Conservation (phyloP, 2,888 invertebrate species). For the Drosophila barbarae region DNA sequence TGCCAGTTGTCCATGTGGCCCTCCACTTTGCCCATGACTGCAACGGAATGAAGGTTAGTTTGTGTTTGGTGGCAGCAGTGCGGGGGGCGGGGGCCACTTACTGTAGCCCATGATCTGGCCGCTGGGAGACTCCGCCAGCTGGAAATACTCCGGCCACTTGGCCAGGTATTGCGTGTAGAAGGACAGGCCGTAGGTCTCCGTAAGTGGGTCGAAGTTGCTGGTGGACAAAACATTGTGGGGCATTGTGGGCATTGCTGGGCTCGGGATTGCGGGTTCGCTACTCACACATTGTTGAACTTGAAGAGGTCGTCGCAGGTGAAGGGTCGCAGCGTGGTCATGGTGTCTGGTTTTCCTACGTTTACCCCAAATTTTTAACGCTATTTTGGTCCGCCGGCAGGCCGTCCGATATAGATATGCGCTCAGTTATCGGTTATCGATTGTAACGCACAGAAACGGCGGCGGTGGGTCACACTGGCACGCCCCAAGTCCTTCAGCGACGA, state of each 20-base stretch:
- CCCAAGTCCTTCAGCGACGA: conserved; percentile 10
- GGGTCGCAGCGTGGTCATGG: conserved; percentile 94
- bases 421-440: background rate
- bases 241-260: background rate
- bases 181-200: conserved; percentile 96
- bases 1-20: conserved; percentile 98
- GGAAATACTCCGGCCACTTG: conserved; percentile 99
- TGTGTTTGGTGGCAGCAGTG: background rate
- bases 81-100: conserved; percentile 81
- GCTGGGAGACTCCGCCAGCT: conserved; percentile 95
- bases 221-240: background rate
- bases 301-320: conserved; percentile 97
- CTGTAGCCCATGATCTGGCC: conserved; percentile 99
- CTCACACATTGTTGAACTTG: conserved; percentile 96
- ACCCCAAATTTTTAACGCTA: background rate
- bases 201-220: conserved; percentile 97
- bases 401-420: conserved; percentile 7
- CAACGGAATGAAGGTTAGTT: background rate
- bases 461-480: conserved; percentile 18
- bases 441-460: background rate
- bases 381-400: conserved; percentile 6
- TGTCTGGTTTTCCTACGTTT: conserved; percentile 56
- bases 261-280: conserved; percentile 57
- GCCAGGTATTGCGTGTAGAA: conserved; percentile 99
- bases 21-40: conserved; percentile 99